Percentiles rank a stretch among this genome's conserved stretches.
Evolutionary conservation across 2,113 vertebrate species (phyloP).

Genomic region (Sebastes fasciatus): DNA sequence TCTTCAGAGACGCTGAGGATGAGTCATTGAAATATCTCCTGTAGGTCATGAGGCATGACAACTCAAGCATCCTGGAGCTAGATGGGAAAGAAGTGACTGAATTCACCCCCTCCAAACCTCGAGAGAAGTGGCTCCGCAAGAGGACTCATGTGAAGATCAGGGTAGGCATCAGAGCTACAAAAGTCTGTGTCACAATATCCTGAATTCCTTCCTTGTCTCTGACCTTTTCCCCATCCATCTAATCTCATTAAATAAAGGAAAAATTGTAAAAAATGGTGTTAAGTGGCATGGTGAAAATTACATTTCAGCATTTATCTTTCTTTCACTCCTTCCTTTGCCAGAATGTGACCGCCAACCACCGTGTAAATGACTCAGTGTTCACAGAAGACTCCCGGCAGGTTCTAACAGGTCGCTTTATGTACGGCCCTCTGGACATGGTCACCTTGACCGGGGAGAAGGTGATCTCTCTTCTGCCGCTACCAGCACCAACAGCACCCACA

Average conservation of each 20-base stretch:
- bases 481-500: not conserved
- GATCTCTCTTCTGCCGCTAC: not conserved
- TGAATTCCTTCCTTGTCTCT: not conserved
- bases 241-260: not conserved
- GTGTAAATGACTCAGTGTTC: slow-evolving; percentile 93
- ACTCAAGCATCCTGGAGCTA: slow-evolving; percentile 91
- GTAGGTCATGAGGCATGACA: slow-evolving; percentile 96
- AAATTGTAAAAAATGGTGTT: not conserved
- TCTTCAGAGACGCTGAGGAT: not conserved
- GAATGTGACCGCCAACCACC: slow-evolving; percentile 98
- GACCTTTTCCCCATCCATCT: not conserved
- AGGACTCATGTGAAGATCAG: slow-evolving; percentile 95
- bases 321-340: slow-evolving; percentile 65
- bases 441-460: slow-evolving; percentile 98
- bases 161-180: slow-evolving; percentile 78
- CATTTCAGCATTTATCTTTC: not conserved
- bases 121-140: slow-evolving; percentile 95
- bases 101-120: slow-evolving; percentile 94
- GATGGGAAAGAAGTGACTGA: slow-evolving; percentile 95
- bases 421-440: slow-evolving; percentile 98
- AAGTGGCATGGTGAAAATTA: not conserved
- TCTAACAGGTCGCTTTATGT: slow-evolving; percentile 96
- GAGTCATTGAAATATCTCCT: slow-evolving; percentile 31
- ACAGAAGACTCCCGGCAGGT: slow-evolving; percentile 92
- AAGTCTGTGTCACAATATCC: not conserved